phyloP scores from a whole-genome alignment of 2,797 vertebrate species.

The Eupleurogrammus muticus region DNA sequence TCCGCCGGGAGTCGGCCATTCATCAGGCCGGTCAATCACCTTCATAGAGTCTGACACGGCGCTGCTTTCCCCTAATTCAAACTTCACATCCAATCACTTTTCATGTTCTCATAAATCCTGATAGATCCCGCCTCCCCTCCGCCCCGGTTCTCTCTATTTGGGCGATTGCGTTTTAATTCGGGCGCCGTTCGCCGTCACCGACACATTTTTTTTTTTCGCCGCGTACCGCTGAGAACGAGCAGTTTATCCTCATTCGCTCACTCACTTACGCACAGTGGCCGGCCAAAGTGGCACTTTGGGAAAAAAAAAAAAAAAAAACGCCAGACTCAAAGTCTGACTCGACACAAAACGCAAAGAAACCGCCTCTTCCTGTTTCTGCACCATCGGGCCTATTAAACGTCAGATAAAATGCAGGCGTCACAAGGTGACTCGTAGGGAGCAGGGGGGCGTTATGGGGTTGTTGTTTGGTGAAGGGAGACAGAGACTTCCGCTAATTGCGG shows the following conservation, averaged over 20 bases:
- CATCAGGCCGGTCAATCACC: constrained; percentile 73
- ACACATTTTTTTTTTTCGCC: constrained; percentile 56
- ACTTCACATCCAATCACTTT: constrained; percentile 81
- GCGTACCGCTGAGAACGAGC: constrained; percentile 49
- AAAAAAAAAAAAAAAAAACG: no score
- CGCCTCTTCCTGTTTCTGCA: constrained; percentile 18
- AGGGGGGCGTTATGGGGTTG: background rate
- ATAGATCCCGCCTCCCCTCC: constrained; percentile 68
- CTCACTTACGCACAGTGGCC: constrained; percentile 15
- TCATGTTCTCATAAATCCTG: constrained; percentile 72
- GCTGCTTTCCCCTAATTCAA: constrained; percentile 75
- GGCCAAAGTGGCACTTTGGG: constrained; percentile 61
- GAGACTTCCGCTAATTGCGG: constrained; percentile 69
- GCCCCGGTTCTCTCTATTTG: constrained; percentile 66
- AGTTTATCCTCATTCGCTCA: constrained; percentile 64
- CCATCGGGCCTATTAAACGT: constrained; percentile 22
- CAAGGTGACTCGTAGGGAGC: constrained; percentile 40
- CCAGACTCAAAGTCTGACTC: constrained; percentile 20
- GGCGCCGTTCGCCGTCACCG: constrained; percentile 62
- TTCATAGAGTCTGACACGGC: constrained; percentile 78
- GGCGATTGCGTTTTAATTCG: constrained; percentile 77
- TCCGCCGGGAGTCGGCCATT: constrained; percentile 64
- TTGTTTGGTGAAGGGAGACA: background rate
- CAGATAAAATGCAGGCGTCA: constrained; percentile 33
- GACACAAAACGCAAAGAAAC: constrained; percentile 23